Percentiles rank a stretch among this genome's conserved stretches.
These are phyloP conservation scores for Pollenia griseotomentosa DNA, from an alignment of 2,888 invertebrate species.

Conservation along the genomic window DNA sequence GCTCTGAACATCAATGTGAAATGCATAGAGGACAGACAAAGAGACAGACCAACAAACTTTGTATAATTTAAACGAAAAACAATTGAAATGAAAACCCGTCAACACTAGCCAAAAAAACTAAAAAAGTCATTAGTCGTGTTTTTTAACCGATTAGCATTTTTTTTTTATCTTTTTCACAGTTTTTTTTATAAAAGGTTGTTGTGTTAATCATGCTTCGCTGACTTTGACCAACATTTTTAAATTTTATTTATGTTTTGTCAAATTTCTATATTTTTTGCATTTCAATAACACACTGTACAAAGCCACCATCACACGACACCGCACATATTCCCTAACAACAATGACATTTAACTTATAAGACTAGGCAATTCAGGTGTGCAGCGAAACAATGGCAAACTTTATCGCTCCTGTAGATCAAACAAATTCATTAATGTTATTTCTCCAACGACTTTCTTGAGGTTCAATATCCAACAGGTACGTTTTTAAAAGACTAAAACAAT, in stretches of 20 bases:
- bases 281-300: not conserved
- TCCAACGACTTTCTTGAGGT: not conserved
- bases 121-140: conserved; percentile 39
- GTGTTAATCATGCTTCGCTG: conserved; percentile 66
- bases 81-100: conserved; percentile 5
- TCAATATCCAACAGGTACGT: conserved; percentile 1
- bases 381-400: conserved; percentile 26
- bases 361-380: not conserved
- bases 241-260: conserved; percentile 67
- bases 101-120: conserved; percentile 20
- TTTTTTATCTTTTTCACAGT: conserved; percentile 6
- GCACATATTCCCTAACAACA: conserved; percentile 17
- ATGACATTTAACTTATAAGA: conserved; percentile 50
- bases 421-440: conserved; percentile 41
- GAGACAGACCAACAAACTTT: conserved; percentile 11
- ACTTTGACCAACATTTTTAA: conserved; percentile 75
- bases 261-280: conserved; percentile 19
- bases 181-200: conserved; percentile 21
- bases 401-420: conserved; percentile 33
- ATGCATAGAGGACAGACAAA: conserved; percentile 23
- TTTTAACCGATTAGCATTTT: conserved; percentile 1
- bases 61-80: conserved; percentile 12
- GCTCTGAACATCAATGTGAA: conserved; percentile 32
- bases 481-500: not conserved
- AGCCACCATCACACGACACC: no score